Conservation (phyloP, 2,797 vertebrate genomes). For the Trachops cirrhosus region DNA sequence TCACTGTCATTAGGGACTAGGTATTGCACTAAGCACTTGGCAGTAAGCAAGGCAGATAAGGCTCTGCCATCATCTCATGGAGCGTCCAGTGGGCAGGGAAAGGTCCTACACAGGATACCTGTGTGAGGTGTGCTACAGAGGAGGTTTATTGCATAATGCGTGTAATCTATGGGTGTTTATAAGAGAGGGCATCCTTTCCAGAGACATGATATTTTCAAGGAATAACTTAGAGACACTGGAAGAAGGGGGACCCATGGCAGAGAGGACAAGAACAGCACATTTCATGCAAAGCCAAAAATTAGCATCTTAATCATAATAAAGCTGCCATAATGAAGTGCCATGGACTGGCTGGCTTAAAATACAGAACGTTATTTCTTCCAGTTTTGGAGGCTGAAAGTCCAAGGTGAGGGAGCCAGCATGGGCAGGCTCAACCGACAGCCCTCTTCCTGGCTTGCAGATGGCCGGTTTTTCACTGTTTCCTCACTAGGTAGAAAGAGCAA, state of each 20-base stretch:
- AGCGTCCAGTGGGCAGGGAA: not conserved
- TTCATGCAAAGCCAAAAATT: not conserved
- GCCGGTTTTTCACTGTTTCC: not conserved
- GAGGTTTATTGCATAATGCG: not conserved
- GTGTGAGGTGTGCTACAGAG: not conserved
- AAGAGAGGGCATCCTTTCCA: not conserved
- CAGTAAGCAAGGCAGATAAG: not conserved
- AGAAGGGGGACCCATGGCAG: not conserved
- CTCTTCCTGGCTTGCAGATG: not conserved
- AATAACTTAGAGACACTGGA: not conserved
- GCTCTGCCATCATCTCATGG: not conserved
- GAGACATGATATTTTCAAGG: not conserved
- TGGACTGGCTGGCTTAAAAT: not conserved
- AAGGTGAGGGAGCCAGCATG: not conserved
- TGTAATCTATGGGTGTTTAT: not conserved
- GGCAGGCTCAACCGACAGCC: not conserved
- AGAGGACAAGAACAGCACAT: not conserved
- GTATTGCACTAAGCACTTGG: not conserved
- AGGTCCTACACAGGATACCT: not conserved
- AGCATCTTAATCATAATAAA: not conserved
- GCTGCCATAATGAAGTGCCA: not conserved
- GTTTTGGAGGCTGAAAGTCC: not conserved
- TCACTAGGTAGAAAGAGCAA: fast-evolving
- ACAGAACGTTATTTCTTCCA: not conserved
- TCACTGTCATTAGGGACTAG: not conserved